A percentile compares a stretch with the other conserved stretches of the same genome.
Conservation (phyloP, 1,140 invertebrate species). For the Listronotus bonariensis region DNA sequence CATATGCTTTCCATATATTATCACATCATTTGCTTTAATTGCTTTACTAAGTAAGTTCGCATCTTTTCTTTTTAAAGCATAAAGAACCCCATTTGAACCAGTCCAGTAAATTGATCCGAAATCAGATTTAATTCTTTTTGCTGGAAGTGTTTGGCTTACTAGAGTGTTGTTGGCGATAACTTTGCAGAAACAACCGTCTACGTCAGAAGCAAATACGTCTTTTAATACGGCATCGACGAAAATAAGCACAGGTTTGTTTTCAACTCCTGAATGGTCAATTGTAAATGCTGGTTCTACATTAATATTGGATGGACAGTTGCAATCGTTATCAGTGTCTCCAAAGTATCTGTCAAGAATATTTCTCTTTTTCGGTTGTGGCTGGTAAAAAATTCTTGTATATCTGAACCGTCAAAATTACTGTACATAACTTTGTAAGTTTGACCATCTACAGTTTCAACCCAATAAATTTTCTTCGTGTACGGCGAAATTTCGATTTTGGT, state of each 20-base stretch:
- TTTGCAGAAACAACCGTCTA: constrained; percentile 70
- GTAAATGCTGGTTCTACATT: constrained; percentile 65
- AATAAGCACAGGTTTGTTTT: constrained; percentile 63
- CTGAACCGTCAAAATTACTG: constrained; percentile 61
- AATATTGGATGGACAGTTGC: constrained; percentile 65
- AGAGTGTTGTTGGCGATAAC: constrained; percentile 57
- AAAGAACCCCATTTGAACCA: constrained; percentile 64
- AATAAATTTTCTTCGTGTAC: constrained; percentile 72
- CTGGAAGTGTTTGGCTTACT: constrained; percentile 57
- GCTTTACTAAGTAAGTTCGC: constrained; percentile 27
- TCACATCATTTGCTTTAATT: constrained; percentile 59
- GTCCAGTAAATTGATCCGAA: constrained; percentile 74
- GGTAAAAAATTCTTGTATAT: constrained; percentile 66
- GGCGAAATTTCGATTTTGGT: constrained; percentile 73
- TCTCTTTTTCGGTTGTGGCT: constrained; percentile 47
- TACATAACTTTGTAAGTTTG: constrained; percentile 66
- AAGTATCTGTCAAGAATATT: neutral
- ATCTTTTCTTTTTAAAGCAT: constrained; percentile 65
- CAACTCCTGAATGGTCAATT: constrained; percentile 65
- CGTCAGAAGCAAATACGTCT: constrained; percentile 68
- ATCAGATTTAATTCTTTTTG: constrained; percentile 67
- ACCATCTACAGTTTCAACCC: constrained; percentile 66
- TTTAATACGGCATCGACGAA: constrained; percentile 66
- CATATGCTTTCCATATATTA: constrained; percentile 71
- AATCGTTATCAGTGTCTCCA: constrained; percentile 47